Percentiles rank a stretch among this genome's conserved stretches.
These are phyloP conservation scores for Bungarus multicinctus DNA, from an alignment of 2,113 vertebrate genomes.

Conservation along the genomic window DNA sequence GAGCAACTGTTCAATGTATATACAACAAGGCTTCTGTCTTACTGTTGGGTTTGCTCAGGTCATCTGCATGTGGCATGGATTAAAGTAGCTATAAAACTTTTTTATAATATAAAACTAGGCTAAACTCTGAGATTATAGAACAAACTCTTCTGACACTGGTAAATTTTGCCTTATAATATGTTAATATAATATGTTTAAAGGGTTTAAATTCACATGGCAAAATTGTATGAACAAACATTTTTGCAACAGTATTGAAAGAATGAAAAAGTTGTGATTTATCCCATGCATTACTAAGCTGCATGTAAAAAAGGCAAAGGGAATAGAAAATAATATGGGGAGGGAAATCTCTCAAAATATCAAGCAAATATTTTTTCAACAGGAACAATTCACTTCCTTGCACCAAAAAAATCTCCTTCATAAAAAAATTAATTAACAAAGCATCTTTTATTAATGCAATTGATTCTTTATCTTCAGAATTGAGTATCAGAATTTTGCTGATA, in stretches of 20 bases:
- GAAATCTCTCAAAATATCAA: not conserved
- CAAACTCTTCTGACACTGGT: not conserved
- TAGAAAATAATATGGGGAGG: not conserved
- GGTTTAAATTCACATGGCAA: not conserved
- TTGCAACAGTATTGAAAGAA: rapidly evolving
- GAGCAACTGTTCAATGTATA: constrained; percentile 83
- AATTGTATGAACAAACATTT: not conserved
- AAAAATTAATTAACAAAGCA: not conserved
- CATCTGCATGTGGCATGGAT: constrained; percentile 71
- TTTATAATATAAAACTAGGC: constrained; percentile 27
- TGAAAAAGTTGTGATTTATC: rapidly evolving
- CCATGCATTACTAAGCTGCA: rapidly evolving
- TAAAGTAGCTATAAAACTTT: constrained; percentile 61
- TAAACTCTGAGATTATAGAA: constrained; percentile 5
- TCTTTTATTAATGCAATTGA: not conserved
- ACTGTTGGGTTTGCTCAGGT: constrained; percentile 71
- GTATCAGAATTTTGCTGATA: not conserved
- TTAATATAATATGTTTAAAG: not conserved
- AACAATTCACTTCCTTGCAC: not conserved
- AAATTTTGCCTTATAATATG: not conserved
- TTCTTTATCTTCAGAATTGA: not conserved
- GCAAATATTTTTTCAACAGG: not conserved
- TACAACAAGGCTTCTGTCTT: constrained; percentile 85
- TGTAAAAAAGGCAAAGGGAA: not conserved
- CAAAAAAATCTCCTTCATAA: not conserved